These are phyloP conservation scores for Trissolcus basalis DNA, from an alignment of 1,140 invertebrate species.

Conservation along the genomic window DNA sequence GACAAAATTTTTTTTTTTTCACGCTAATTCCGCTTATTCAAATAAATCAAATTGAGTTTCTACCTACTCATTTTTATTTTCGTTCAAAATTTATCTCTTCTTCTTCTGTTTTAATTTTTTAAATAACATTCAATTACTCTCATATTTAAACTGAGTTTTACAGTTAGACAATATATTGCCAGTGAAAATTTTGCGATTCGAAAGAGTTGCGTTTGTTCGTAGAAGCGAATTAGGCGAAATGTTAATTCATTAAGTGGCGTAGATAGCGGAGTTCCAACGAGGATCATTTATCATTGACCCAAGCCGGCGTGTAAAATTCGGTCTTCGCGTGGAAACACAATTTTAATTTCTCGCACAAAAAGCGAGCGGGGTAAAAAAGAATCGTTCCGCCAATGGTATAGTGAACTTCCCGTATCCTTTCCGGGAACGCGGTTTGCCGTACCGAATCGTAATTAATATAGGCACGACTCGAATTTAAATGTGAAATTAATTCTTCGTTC, in stretches of 20 bases:
- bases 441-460: conserved; percentile 44
- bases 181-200: conserved; percentile 21
- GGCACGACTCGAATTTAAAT: conserved; percentile 32
- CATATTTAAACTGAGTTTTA: conserved; percentile 30
- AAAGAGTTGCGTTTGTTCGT: conserved; percentile 26
- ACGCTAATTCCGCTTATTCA: background rate
- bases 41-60: background rate
- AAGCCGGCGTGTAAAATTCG: conserved; percentile 43
- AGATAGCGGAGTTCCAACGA: conserved; percentile 2
- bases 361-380: conserved; percentile 17
- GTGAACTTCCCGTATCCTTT: conserved; percentile 9
- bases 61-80: background rate
- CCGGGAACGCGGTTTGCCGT: conserved; percentile 13
- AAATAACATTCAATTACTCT: too few relatives aligned
- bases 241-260: conserved; percentile 31
- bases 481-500: conserved; percentile 37
- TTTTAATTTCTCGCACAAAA: conserved; percentile 36
- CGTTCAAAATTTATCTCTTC: conserved; percentile 6
- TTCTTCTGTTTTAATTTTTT: too few relatives aligned
- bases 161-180: conserved; percentile 25
- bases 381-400: conserved; percentile 16
- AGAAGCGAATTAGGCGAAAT: conserved; percentile 34
- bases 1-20: background rate
- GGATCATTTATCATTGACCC: conserved; percentile 47
- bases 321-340: conserved; percentile 35